phyloP scores from a whole-genome alignment of 92 coral and sea anemone genomes.

The Bergia puertoricense region DNA sequence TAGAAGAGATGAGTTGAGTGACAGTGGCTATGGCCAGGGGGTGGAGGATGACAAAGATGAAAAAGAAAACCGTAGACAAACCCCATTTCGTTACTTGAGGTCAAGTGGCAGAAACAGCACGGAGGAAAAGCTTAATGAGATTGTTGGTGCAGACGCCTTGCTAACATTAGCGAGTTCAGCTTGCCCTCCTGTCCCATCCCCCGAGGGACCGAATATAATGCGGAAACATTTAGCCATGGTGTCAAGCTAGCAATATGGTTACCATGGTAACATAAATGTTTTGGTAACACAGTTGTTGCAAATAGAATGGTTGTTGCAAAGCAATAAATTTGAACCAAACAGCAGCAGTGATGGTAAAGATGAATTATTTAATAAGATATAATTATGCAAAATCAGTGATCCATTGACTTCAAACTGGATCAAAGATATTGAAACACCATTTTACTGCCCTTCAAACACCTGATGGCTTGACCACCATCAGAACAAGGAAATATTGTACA shows the following conservation, averaged over 20 bases:
- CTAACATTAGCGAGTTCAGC: slow-evolving; percentile 94
- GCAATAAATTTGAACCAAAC: background rate
- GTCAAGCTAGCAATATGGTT: slow-evolving; percentile 17
- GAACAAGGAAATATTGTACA: background rate
- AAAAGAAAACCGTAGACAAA: slow-evolving; percentile 40
- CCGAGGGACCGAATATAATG: slow-evolving; percentile 25
- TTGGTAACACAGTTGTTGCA: background rate
- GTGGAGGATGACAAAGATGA: slow-evolving; percentile 71
- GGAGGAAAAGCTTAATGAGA: slow-evolving; percentile 76
- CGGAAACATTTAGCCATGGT: slow-evolving; percentile 43
- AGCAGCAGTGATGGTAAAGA: background rate
- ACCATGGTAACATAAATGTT: background rate
- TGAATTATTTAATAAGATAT: slow-evolving; percentile 1
- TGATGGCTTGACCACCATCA: background rate
- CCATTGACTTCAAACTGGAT: background rate
- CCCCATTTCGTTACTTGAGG: slow-evolving; percentile 29
- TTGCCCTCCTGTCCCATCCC: slow-evolving; percentile 60
- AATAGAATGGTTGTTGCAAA: background rate
- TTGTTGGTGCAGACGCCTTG: slow-evolving; percentile 97
- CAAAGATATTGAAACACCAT: background rate
- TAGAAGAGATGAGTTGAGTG: slow-evolving; percentile 81
- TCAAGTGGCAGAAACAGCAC: slow-evolving; percentile 65
- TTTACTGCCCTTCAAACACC: background rate
- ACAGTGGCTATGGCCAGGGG: slow-evolving; percentile 97
- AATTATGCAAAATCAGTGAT: background rate